Percentiles rank a stretch among this genome's conserved stretches.
These are phyloP conservation scores for Suncus etruscus DNA, from an alignment of 2,113 vertebrate species.

Conservation along the genomic window DNA sequence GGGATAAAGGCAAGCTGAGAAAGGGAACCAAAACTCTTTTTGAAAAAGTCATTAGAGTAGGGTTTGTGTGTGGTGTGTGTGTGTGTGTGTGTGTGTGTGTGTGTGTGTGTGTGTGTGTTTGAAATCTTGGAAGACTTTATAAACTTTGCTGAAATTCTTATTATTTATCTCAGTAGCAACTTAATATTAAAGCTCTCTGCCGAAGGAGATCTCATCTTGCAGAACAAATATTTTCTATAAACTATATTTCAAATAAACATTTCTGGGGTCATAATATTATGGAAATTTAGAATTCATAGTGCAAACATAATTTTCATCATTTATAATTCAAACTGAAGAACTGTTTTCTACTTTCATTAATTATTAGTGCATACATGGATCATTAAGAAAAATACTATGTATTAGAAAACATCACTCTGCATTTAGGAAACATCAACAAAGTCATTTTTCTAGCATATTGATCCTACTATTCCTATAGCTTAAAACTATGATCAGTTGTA, in stretches of 20 bases:
- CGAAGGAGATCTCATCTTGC: neutral
- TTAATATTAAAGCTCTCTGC: neutral
- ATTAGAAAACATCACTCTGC: no score
- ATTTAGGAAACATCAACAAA: neutral
- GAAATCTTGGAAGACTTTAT: neutral
- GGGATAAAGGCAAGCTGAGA: neutral
- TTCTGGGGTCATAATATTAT: neutral
- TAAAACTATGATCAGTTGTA: constrained; percentile 7
- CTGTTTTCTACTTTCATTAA: neutral
- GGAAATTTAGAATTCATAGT: neutral
- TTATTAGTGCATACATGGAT: neutral
- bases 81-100: no score
- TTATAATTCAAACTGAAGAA: no score
- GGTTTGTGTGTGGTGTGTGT: rapidly evolving
- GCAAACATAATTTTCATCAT: neutral
- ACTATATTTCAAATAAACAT: neutral
- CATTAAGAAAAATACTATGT: no score
- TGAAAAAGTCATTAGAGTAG: neutral
- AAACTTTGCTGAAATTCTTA: neutral
- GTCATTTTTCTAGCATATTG: neutral
- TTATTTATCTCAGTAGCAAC: neutral
- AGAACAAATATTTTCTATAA: neutral
- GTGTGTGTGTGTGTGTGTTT: neutral
- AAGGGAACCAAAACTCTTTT: neutral
- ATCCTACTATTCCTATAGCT: neutral